Conservation (phyloP, 2,113 vertebrate genomes). For the Sebastes schlegelii region DNA sequence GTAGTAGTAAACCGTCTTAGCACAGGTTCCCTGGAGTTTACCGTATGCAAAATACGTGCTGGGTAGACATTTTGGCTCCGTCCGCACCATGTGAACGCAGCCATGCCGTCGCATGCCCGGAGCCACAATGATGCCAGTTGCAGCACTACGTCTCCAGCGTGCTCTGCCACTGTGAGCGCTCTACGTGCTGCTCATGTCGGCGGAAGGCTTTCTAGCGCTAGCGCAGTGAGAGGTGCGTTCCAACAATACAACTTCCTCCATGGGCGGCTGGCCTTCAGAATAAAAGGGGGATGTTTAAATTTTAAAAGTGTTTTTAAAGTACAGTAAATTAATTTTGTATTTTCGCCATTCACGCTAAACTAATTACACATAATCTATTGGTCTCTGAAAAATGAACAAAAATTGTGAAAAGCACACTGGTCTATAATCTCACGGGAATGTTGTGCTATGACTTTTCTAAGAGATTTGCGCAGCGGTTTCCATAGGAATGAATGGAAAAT, state of each 20-base stretch:
- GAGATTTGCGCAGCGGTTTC: too few relatives aligned
- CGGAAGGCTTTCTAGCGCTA: constrained; percentile 67
- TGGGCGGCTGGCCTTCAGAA: constrained; percentile 35
- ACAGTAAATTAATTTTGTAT: neutral
- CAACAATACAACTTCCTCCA: constrained; percentile 54
- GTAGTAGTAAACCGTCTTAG: constrained; percentile 20
- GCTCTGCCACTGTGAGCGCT: constrained; percentile 21
- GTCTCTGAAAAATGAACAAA: neutral
- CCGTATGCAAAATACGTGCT: constrained; percentile 28
- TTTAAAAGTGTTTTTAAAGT: neutral
- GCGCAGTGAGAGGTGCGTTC: constrained; percentile 44
- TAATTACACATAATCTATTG: neutral
- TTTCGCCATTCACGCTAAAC: neutral
- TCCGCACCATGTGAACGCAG: neutral
- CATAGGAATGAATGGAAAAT: too few relatives aligned
- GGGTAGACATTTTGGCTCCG: constrained; percentile 74
- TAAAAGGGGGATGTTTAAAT: constrained; percentile 11
- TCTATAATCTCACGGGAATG: too few relatives aligned
- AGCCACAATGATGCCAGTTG: constrained; percentile 69
- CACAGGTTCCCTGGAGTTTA: constrained; percentile 16
- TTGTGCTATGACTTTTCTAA: too few relatives aligned
- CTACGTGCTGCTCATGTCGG: constrained; percentile 67
- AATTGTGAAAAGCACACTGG: too few relatives aligned
- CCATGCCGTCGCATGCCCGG: neutral
- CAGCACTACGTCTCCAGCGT: constrained; percentile 47